A percentile compares a stretch with the other conserved stretches of the same genome.
Conservation (phyloP, 1,140 invertebrate genomes). For the Drosophila sucinea region DNA sequence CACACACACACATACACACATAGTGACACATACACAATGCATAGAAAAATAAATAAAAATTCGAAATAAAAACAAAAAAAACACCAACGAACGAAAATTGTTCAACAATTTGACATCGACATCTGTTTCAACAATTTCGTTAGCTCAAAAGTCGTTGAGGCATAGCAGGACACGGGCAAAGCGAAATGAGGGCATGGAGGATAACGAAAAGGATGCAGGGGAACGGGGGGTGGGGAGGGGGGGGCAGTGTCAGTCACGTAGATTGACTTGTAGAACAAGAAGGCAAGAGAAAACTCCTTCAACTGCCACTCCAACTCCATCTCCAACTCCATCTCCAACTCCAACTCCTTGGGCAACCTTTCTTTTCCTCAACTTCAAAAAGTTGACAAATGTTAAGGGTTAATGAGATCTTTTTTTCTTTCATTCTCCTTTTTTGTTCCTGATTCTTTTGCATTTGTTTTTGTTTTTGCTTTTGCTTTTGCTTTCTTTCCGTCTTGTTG, state of each 20-base stretch:
- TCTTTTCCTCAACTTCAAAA: conserved; percentile 3
- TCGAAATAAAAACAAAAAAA: conserved; percentile 31
- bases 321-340: conserved; percentile 24
- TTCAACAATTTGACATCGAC: conserved; percentile 79
- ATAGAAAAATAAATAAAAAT: conserved; percentile 61
- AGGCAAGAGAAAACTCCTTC: conserved; percentile 19
- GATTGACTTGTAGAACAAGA: conserved; percentile 67
- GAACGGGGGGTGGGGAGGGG: no score
- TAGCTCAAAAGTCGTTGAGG: conserved; percentile 38
- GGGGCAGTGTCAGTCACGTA: conserved; percentile 59
- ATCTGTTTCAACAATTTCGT: conserved; percentile 72
- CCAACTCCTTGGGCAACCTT: conserved; percentile 22
- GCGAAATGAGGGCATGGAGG: conserved; percentile 26
- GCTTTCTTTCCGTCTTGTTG: conserved; percentile 6
- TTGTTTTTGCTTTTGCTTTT: no score
- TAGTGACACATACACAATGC: conserved; percentile 1
- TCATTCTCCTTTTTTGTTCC: neutral
- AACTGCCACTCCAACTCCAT: conserved; percentile 18
- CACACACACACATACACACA: neutral
- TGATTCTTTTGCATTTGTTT: neutral
- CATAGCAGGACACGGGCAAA: conserved; percentile 39
- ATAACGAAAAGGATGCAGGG: conserved; percentile 32
- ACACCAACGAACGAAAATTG: conserved; percentile 53
- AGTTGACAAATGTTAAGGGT: conserved; percentile 76
- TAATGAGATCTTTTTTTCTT: conserved; percentile 58